Base-by-base conservation (phyloP, 2,888 invertebrate genomes). In the Aleiodes leptofemur region DNA sequence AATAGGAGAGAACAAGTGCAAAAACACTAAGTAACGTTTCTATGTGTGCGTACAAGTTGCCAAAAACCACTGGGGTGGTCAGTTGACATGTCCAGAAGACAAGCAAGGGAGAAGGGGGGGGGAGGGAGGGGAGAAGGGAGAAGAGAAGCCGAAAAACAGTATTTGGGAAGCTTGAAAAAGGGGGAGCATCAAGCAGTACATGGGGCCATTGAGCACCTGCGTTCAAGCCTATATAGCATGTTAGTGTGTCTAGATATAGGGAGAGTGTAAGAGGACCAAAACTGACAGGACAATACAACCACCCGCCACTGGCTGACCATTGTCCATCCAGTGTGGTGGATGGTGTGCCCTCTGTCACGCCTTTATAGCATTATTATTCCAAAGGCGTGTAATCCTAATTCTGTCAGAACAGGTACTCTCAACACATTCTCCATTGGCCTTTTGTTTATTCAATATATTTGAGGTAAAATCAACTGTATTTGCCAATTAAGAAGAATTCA, bases 221-320 rank as follows among this genome's bases (percentile, higher is more conserved):
- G 53, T 73, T 71, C 34, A 29, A 71, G 23, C 23, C 23, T 23
- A 23, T 23, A 23, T 23, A 77, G 43, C 64, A 64, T 48, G 64
- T 48, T 64, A 64, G 64, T 13, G 64, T 14, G 64, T 48, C 64
- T 64, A 23, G 7, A 43, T 43, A 9, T 43, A 9, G 9, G 43
- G 43, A 43, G 43, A 43, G 64, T 48, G 48, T 38, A 48, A 64
- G 29, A 77, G 72, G 74, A 76, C 79, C 78, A 76, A 82, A 85
- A 83, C 82, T 84, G 81, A 78, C 82, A 80, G 83, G 79, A 84
- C 84, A 85, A 85, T 85, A 77, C 79, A 80, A 81, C 83, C 85
- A 85, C 85, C 85, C 84, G 84, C 83, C 83, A 85, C 81, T 81
- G 80, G 77, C 78, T 85, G 84, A 83, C 85, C 84, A 85, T 85